phyloP scores from a whole-genome alignment of 2,797 vertebrate species.

The Fundulus diaphanus region DNA sequence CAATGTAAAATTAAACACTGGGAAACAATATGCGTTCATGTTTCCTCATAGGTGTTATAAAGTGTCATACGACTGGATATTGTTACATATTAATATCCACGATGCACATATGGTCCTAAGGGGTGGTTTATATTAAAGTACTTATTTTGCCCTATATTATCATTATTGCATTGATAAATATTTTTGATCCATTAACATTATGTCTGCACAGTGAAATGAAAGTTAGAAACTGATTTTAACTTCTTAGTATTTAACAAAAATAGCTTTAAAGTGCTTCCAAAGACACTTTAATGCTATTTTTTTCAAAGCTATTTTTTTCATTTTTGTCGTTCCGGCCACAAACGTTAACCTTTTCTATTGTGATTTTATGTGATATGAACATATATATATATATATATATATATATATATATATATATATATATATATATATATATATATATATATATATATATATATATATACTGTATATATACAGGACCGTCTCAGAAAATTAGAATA shows the following conservation, averaged over 20 bases:
- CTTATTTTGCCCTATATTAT: background rate
- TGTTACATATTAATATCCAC: background rate
- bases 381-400: too few relatives aligned
- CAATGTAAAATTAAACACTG: background rate
- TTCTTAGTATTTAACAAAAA: background rate
- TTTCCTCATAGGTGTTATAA: background rate
- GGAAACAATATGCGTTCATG: background rate
- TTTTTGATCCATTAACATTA: background rate
- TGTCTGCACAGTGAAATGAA: background rate
- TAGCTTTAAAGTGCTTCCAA: background rate
- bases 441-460: too few relatives aligned
- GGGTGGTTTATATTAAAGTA: conserved; percentile 1
- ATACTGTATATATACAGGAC: too few relatives aligned
- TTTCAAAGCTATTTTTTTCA: background rate
- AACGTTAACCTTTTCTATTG: background rate
- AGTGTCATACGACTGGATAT: background rate
- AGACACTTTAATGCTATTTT: background rate
- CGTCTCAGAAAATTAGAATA: too few relatives aligned
- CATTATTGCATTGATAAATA: background rate
- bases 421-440: too few relatives aligned
- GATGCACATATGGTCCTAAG: background rate
- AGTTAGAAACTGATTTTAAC: background rate
- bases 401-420: too few relatives aligned
- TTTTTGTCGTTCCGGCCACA: too few relatives aligned
- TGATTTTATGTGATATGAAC: background rate